Base-by-base conservation (phyloP, 2,888 invertebrate genomes). In the Nycteola revayana region DNA sequence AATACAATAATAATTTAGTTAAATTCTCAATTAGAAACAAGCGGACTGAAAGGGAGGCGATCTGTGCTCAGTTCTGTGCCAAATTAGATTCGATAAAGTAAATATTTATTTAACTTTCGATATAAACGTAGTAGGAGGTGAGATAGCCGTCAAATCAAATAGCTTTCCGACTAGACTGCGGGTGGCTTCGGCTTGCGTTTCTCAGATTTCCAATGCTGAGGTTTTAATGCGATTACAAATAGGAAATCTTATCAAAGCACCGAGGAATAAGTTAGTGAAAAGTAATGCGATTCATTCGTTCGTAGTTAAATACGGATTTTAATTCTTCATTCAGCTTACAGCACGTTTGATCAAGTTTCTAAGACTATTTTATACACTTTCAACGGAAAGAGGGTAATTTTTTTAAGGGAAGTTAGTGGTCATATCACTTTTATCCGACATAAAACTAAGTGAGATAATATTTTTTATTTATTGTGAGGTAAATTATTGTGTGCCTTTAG, bases 51-150 rank as follows among this genome's bases (percentile, higher is more conserved):
- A 72, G 66, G 70, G 66, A 63, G 59, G 60, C 63, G 51, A 54
- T 46, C 64, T 49, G 64, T 68, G 74, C 75, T 75, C 73, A 62
- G 77, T 73, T 59, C 64, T 75, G 83, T 80, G 86, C 86, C 84
- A 87, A 87, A 86, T 86, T 86, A 87, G 84, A 84, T 79, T 75
- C 76, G 79, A 77, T 83, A 86, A 83, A 80, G 70, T 75, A 86
- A 87, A 87, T 87, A 87, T 87, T 87, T 87, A 86, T 80, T 70
- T 76, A 83, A 84, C 82, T 84, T 85, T 84, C 85, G 85, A 86
- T 85, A 83, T 82, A 86, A 85, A 86, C 84, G 84, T 82, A 75
- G 79, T 84, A 80, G 79, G 80, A 82, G 84, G 84, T 82, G 82
- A 78, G 77, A 82, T 83, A 80, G 75, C 83, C 78, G 82, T 85